These are phyloP conservation scores for Argyresthia goedartella DNA, from an alignment of 2,888 invertebrate genomes.

Conservation along the genomic window DNA sequence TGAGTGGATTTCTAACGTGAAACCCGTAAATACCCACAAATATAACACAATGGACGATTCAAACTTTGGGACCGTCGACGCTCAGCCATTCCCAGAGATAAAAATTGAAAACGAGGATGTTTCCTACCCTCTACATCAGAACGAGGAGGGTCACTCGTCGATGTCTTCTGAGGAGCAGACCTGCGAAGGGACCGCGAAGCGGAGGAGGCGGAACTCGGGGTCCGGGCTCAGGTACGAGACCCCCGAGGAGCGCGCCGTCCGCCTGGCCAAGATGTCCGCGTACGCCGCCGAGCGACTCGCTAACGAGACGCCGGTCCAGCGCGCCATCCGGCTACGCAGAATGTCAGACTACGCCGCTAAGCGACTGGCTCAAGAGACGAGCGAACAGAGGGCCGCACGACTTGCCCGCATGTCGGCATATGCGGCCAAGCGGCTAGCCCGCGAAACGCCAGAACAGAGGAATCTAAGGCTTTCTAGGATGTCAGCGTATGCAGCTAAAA, in stretches of 20 bases:
- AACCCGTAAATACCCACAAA: background rate
- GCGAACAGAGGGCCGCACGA: constrained; percentile 46
- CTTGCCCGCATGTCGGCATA: constrained; percentile 59
- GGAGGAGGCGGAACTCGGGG: constrained; percentile 24
- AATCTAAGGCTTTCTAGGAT: constrained; percentile 42
- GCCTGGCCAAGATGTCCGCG: constrained; percentile 56
- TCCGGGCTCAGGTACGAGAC: constrained; percentile 30
- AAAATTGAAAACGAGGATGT: constrained; percentile 26
- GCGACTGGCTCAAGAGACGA: constrained; percentile 43
- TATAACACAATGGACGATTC: constrained; percentile 16
- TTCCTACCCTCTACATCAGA: constrained; percentile 9
- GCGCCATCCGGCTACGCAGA: constrained; percentile 41
- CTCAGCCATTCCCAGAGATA: constrained; percentile 19
- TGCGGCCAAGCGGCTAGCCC: constrained; percentile 51
- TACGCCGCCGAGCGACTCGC: constrained; percentile 57
- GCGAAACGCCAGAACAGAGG: constrained; percentile 51
- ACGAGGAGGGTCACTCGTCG: constrained; percentile 8
- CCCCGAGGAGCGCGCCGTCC: constrained; percentile 37
- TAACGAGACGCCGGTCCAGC: constrained; percentile 50
- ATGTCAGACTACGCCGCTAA: constrained; percentile 62
- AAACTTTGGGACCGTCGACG: constrained; percentile 25
- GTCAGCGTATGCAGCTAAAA: constrained; percentile 55
- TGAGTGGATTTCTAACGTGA: constrained; percentile 39
- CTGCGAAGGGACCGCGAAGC: constrained; percentile 18
- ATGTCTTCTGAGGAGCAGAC: constrained; percentile 12